These are phyloP conservation scores for Microvelia longipes DNA, from an alignment of 1,140 invertebrate genomes.

Conservation along the genomic window DNA sequence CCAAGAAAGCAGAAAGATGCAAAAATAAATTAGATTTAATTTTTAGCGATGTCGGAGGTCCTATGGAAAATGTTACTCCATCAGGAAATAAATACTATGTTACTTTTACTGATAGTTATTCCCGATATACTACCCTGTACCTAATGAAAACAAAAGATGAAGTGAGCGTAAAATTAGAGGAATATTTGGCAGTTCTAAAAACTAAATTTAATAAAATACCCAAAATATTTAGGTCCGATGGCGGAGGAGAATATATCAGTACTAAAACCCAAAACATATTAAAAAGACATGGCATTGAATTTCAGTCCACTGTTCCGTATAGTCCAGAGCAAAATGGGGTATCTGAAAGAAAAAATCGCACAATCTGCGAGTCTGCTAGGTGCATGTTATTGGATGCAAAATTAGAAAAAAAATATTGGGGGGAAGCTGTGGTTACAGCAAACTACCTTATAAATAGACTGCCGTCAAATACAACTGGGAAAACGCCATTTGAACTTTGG, in stretches of 20 bases:
- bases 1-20: not conserved
- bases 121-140: not conserved
- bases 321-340: too few relatives aligned
- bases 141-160: not conserved
- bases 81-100: not conserved
- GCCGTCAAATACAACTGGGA: not conserved
- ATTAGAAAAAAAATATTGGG: not conserved
- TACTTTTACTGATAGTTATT: not conserved
- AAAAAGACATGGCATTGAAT: too few relatives aligned
- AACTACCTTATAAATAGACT: not conserved
- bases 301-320: too few relatives aligned
- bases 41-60: not conserved
- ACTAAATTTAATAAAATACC: not conserved
- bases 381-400: not conserved
- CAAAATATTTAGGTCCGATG: not conserved
- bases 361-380: not conserved
- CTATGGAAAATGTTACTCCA: not conserved
- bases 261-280: not conserved
- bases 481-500: not conserved
- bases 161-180: not conserved
- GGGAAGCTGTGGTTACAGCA: not conserved
- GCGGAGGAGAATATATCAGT: not conserved
- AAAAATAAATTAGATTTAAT: not conserved
- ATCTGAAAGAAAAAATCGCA: not conserved
- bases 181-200: not conserved